Evolutionary conservation across 2,888 invertebrate species (phyloP).

Genomic region (Aleiodes alternator): DNA sequence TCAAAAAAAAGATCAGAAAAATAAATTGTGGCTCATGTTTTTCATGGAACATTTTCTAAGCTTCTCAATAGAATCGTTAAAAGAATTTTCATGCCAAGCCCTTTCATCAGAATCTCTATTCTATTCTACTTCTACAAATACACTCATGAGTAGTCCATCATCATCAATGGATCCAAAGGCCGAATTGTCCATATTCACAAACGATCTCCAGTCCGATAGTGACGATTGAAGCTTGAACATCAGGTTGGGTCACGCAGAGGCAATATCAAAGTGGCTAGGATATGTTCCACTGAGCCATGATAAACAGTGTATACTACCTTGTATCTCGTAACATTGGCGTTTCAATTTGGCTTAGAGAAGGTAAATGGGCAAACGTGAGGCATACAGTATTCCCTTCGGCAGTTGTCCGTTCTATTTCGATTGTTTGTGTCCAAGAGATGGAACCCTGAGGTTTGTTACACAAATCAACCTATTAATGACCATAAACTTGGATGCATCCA

Average conservation of each 20-base stretch:
- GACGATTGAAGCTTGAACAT: background rate
- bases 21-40: no score
- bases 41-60: no score
- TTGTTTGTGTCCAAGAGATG: slow-evolving; percentile 12
- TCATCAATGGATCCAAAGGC: no score
- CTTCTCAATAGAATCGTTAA: no score
- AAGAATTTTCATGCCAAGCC: no score
- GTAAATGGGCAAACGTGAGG: slow-evolving; percentile 14
- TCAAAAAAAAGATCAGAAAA: no score
- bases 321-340: slow-evolving; percentile 26
- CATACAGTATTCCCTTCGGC: slow-evolving; percentile 26
- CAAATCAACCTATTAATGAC: slow-evolving; percentile 17
- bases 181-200: no score
- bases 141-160: no score
- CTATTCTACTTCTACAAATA: no score
- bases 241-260: slow-evolving; percentile 17
- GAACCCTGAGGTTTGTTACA: slow-evolving; percentile 28
- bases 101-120: no score
- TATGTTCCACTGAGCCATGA: slow-evolving; percentile 16
- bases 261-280: slow-evolving; percentile 21
- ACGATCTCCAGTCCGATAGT: background rate
- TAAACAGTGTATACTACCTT: slow-evolving; percentile 22
- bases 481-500: background rate
- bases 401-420: slow-evolving; percentile 19
- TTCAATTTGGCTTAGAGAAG: slow-evolving; percentile 27